Conservation (phyloP, 2,797 vertebrate species). For the Ceryle rudis region DNA sequence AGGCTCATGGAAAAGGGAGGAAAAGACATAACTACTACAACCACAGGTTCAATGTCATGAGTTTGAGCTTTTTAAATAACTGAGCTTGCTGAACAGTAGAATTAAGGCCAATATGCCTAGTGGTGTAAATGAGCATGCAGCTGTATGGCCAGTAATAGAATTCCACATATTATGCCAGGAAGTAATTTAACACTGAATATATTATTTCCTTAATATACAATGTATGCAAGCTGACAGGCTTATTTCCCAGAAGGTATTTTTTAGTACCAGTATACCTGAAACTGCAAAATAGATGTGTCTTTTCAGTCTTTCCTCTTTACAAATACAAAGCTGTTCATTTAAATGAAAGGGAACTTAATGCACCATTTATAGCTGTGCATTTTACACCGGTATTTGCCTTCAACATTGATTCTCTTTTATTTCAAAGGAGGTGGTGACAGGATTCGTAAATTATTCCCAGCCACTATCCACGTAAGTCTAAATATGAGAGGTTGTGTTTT, state of each 20-base stretch:
- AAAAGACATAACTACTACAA: conserved; percentile 32
- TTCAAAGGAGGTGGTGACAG: conserved; percentile 31
- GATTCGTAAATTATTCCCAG: conserved; percentile 49
- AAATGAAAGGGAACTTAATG: conserved; percentile 42
- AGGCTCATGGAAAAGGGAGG: conserved; percentile 19
- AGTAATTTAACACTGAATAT: conserved; percentile 47
- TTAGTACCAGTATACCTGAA: conserved; percentile 25
- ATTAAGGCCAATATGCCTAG: conserved; percentile 1
- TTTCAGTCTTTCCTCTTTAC: conserved; percentile 24
- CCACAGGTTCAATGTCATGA: conserved; percentile 46
- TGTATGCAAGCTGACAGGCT: conserved; percentile 22
- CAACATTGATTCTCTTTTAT: background rate
- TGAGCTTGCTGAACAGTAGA: background rate
- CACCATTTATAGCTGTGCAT: conserved; percentile 7
- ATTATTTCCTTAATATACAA: conserved; percentile 43
- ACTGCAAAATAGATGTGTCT: conserved; percentile 8
- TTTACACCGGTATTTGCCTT: conserved; percentile 51
- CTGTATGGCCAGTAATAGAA: conserved; percentile 16
- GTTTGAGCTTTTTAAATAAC: conserved; percentile 25
- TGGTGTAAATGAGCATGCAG: conserved; percentile 33
- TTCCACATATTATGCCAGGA: conserved; percentile 4
- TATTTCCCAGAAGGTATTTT: conserved; percentile 48
- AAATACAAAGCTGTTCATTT: conserved; percentile 40
- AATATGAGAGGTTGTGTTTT: background rate
- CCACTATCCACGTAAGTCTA: background rate